Evolutionary conservation across 2,888 invertebrate genomes (phyloP), one percentile per base, ranked within the genome.

Genomic region (Drosophila quasianomalipes): DNA sequence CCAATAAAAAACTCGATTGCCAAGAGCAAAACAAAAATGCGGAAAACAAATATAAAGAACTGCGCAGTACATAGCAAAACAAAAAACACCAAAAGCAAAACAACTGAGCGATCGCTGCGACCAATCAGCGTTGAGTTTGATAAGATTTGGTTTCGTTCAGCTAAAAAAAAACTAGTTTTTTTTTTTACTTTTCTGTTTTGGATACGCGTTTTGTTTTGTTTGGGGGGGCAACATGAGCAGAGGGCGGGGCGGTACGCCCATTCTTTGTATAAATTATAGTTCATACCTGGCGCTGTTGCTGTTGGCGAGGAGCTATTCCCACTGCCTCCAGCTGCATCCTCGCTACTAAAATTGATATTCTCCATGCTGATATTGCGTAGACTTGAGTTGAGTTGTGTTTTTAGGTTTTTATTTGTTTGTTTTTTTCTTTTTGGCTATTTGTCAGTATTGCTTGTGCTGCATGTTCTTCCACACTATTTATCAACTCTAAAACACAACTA

Each of bases 101-200:
- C 58, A 57, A 35, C 39, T 33, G 51, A 62, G 28, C 77, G 81
- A 90, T 79, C 87, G 70, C 41, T 37, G 55, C 47, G 72, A 66
- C 87, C 87, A 88, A 88, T 88, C 87, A 90, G 89, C 76, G 44
- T 30, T 54, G 68, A 76, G 74, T 90, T 80, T 88, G 91, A 88
- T 88, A 88, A 88, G 91, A 89, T 89, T 83, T 66, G 61, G 37
- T 58, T 54, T 37, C 6, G 35, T 55, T 58, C 9, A 26, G 26
- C 47, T 26, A 47, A 16, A 47, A 47, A 47, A 26, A 47, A 47
- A 47, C 47, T 26, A 19, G 47, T 53, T 35, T 49, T 62, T 35
- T 35, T 57, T 78, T 7, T 44, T 44, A 82, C 80, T 54, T 54
- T 31, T 58, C 28, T 35, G 26, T 61, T 69, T 79, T 68, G 47